Percentiles rank a stretch among this genome's conserved stretches.
Conservation (phyloP, 2,113 vertebrate species). For the Probosciger aterrimus region DNA sequence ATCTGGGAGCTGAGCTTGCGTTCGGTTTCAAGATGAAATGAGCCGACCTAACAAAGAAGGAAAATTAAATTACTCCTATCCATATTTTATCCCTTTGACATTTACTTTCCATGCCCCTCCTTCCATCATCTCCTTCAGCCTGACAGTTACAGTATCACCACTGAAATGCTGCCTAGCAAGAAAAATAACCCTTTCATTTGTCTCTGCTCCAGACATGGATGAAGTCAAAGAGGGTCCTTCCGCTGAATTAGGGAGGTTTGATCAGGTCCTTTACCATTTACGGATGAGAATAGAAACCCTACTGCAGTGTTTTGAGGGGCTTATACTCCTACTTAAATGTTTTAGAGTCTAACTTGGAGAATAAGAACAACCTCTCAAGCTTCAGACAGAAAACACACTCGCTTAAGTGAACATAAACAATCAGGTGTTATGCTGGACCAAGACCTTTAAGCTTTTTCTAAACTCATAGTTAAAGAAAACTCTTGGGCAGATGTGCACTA, state of each 20-base stretch:
- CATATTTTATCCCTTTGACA: slow-evolving; percentile 46
- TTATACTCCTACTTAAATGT: background rate
- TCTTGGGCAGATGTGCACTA: background rate
- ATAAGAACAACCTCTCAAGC: background rate
- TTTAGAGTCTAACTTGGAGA: background rate
- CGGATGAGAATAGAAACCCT: background rate
- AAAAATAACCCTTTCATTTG: slow-evolving; percentile 16
- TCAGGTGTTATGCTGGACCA: background rate
- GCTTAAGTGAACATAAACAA: background rate
- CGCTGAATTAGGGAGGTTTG: background rate
- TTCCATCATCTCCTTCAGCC: background rate
- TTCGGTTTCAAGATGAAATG: slow-evolving; percentile 30
- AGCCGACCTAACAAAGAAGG: slow-evolving; percentile 1
- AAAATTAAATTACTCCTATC: slow-evolving; percentile 44
- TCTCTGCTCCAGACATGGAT: background rate
- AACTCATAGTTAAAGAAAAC: background rate
- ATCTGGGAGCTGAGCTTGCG: slow-evolving; percentile 18
- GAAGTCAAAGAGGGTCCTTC: background rate
- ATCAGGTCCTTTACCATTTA: background rate
- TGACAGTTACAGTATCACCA: background rate
- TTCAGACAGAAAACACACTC: background rate
- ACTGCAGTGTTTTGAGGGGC: background rate
- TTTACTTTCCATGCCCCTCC: slow-evolving; percentile 24
- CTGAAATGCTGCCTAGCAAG: background rate
- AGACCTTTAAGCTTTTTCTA: background rate